These are phyloP conservation scores for Drosophila prolongata DNA, from an alignment of 2,888 invertebrate genomes.

Conservation along the genomic window DNA sequence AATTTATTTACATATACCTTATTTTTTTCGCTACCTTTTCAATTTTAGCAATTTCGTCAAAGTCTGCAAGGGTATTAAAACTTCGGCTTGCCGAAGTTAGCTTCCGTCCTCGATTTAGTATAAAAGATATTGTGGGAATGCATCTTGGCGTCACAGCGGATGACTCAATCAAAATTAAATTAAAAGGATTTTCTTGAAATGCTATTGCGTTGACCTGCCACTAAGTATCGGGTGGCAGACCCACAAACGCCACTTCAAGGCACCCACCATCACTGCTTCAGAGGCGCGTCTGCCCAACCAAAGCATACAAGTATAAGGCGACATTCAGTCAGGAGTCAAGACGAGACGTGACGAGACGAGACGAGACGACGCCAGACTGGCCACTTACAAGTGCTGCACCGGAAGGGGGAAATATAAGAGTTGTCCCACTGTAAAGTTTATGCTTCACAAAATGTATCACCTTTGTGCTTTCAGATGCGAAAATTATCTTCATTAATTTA, in stretches of 20 bases:
- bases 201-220: not conserved
- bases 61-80: no score
- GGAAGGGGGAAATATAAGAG: no score
- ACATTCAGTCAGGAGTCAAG: not conserved
- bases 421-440: not conserved
- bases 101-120: no score
- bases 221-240: no score
- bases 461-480: not conserved
- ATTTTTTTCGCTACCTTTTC: no score
- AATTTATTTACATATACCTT: no score
- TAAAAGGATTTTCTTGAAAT: not conserved
- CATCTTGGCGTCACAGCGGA: not conserved
- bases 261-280: not conserved
- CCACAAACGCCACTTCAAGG: not conserved
- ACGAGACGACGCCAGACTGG: conserved; percentile 7
- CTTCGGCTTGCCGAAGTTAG: no score
- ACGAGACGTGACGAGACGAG: not conserved
- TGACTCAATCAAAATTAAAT: not conserved
- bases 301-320: not conserved
- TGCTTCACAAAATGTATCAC: not conserved
- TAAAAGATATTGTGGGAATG: no score
- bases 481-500: not conserved
- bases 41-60: no score
- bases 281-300: not conserved
- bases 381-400: not conserved